Evolutionary conservation across 2,797 vertebrate species (phyloP), one percentile per base, ranked within the genome.

Genomic region (Lithobates pipiens): DNA sequence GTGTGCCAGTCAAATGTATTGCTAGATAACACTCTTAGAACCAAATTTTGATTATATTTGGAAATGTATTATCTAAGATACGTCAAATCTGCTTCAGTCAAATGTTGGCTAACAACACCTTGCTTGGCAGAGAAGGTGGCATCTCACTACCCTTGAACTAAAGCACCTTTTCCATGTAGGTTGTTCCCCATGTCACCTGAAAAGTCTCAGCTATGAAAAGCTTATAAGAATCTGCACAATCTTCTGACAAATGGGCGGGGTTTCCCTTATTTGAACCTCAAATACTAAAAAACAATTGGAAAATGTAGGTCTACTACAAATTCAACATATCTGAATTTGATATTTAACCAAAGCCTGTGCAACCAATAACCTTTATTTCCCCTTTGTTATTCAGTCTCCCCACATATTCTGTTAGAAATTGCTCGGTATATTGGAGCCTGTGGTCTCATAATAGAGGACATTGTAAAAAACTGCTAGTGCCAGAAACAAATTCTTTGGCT

Each of bases 401-500:
- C 39, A 27, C 32, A 80, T 80, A 39, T 67, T 21, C 34, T 15
- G 27, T 23, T 73, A 72, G n/a, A 80, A 10, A 18, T 69, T 25
- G 46, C 34, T 76, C 54, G 34, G 46, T 84, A 70, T 42, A 77
- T 44, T 86, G 46, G 50, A 54, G 67, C 69, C 39, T 82, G 50
- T 63, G 70, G 73, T 76, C 72, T 81, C 27, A 82, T 81, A 80
- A 73, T 75, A 86, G n/a, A 71, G 54, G 50, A 65, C 73, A 72
- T 86, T 44, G 70, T 69, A 39, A 42, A 82, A 67, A 78, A 77
- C 15, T 65, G 42, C 29, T 70, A 73, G 42, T 34, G 71, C 46
- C 74, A 82, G 85, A 77, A 83, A 72, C 46, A 82, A 71, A 73
- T 72, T 82, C 75, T 78, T 83, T 72, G 76, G 80, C 76, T 83